Base-by-base conservation (phyloP, 53 echinoderm and acorn worm genomes). In the Zoroaster sp. region DNA sequence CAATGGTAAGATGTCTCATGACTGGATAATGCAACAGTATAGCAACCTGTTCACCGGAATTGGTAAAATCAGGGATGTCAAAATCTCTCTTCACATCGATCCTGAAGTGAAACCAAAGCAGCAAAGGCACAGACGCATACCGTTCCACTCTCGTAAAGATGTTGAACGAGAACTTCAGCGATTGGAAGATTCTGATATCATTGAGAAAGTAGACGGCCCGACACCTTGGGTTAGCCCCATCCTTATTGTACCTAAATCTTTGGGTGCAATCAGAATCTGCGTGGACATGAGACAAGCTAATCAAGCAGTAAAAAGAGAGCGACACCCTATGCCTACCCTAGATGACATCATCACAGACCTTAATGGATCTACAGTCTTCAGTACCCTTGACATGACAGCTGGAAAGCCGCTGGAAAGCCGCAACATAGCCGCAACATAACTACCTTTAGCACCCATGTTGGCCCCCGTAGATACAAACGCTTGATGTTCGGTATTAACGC, bases 221-320 rank as follows among this genome's bases (percentile, higher is more conserved):
- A 92, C 89, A 13, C 92, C 89, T 5, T 92, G 75, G 86, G 79
- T 86, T 17, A 83, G 73, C 47, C 89, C 92, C 13, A 89, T 92
- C 12, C 75, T 92, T 35, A 73, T 88, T 18, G 89, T 88, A 4
- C 93, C 90, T 21, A 87, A 93, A 75, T 42, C 55, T 31, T 65
- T 59, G 30, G 87, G 87, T 37, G 80, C 41, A 4, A 74, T 90
- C 13, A 73, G 90, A 40, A 77, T 93, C 54, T 93, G 88, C 79
- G 86, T 94, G 21, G 89, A 91, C 30, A 94, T 91, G 91, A 75
- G 88, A 38, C 83, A 91, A 70, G 91, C 91, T n/a, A 94, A 94
- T 47, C 40, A 44, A 15, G 91, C 93, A 38, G 51, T 94, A 18
- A 33, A 86, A 30, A 89, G 92, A 47, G 86, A 91, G 36, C 42